These are phyloP conservation scores for Metopia argyrocephala DNA, from an alignment of 2,888 invertebrate species.

Conservation along the genomic window DNA sequence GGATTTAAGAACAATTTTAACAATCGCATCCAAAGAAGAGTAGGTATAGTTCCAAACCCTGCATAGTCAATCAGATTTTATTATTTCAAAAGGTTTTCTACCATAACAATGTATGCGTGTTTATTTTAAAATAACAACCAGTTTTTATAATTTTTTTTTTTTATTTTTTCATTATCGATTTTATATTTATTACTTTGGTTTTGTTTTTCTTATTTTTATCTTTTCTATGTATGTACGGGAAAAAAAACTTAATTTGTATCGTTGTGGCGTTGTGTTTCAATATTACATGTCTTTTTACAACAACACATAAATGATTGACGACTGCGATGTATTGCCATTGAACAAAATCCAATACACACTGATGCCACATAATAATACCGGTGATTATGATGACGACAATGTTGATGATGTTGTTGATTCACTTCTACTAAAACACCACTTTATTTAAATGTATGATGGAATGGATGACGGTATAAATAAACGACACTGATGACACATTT, in stretches of 20 bases:
- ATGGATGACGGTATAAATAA: constrained; percentile 20
- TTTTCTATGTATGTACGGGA: neutral
- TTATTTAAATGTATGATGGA: constrained; percentile 28
- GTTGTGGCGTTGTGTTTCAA: neutral
- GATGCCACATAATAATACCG: constrained; percentile 11
- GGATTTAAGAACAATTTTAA: too few species aligned
- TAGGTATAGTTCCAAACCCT: constrained; percentile 18
- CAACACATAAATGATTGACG: constrained; percentile 59
- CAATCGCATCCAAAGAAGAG: too few species aligned
- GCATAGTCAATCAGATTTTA: constrained; percentile 6
- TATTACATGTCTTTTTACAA: constrained; percentile 4
- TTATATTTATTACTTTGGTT: constrained; percentile 50
- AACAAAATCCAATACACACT: constrained; percentile 30
- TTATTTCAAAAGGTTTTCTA: constrained; percentile 2
- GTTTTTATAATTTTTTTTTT: constrained; percentile 12
- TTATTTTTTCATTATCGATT: constrained; percentile 35
- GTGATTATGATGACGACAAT: constrained; percentile 18
- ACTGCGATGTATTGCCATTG: constrained; percentile 45
- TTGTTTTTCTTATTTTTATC: neutral
- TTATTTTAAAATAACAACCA: neutral
- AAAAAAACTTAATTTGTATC: neutral
- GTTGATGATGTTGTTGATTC: constrained; percentile 19
- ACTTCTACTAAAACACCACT: constrained; percentile 3
- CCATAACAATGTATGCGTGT: neutral
- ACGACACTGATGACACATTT: constrained; percentile 45